Base-by-base conservation (phyloP, 2,888 invertebrate species). In the Heliconius erato region DNA sequence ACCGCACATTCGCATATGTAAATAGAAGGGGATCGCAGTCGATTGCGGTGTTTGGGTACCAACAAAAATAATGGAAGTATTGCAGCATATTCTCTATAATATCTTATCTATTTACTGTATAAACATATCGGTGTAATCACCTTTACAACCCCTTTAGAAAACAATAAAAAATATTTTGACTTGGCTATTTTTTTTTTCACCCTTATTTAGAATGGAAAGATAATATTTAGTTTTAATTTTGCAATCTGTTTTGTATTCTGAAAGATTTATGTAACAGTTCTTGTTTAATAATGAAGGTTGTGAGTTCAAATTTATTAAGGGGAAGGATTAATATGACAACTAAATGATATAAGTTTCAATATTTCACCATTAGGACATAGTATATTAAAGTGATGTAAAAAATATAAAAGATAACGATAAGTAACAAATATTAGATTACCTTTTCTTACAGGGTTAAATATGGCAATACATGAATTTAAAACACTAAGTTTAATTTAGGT, bases 1-100 rank as follows among this genome's bases (percentile, higher is more conserved):
- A 94, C 94, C 95, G 88, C 93, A 92, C 93, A 93, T 92, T 91
- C 92, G 91, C 91, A 92, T 93, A 94, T 93, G 93, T 93, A 95
- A 94, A 94, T 94, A 94, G n/a, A 87, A 91, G 92, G 91, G 89
- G 90, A 90, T 90, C 87, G 88, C 88, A 89, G 89, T 87, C 87
- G 87, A 91, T 88, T 89, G 89, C 83, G 85, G 87, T 89, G 85
- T 87, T 86, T 88, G 87, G 86, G 86, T 79, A 84, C 85, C 78
- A 84, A 82, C 82, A 85, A 86, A 86, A 87, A 86, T 87, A 87
- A 85, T 84, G 85, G 82, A 85, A 86, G 84, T 87, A 83, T 85
- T 85, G 79, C 79, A 74, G 80, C 83, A 81, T 82, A 83, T 78
- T 77, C 74, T 82, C 80, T 80, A 83, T 81, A 85, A 84, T 71